Conservation (phyloP, 2,113 vertebrate genomes). For the Poeciliopsis occidentalis region DNA sequence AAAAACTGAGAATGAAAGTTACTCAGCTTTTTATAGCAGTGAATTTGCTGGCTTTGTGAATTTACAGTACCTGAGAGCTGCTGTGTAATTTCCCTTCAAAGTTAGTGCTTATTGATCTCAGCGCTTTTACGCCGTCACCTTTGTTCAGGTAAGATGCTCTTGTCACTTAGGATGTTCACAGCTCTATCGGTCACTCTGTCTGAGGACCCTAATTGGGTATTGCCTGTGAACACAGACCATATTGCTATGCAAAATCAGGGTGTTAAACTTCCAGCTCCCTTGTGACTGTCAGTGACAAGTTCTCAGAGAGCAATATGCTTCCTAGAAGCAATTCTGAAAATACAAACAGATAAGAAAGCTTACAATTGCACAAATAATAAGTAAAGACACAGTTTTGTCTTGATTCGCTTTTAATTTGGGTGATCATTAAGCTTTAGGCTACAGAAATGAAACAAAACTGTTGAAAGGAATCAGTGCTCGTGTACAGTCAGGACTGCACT, state of each 20-base stretch:
- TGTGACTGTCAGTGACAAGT: conserved; percentile 26
- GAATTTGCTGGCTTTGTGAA: conserved; percentile 9
- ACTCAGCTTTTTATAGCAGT: neutral
- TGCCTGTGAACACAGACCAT: conserved; percentile 46
- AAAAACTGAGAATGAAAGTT: neutral
- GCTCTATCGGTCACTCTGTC: conserved; percentile 55
- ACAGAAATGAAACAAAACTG: neutral
- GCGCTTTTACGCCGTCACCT: conserved; percentile 29
- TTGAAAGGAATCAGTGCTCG: neutral
- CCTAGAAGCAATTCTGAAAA: neutral
- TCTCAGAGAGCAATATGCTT: neutral
- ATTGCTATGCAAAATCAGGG: conserved; percentile 60
- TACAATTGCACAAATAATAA: too few relatives aligned
- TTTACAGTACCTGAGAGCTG: neutral
- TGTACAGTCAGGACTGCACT: neutral
- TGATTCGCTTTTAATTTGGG: neutral
- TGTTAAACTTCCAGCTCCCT: conserved; percentile 58
- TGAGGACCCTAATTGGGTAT: conserved; percentile 57
- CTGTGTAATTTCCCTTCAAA: conserved; percentile 17
- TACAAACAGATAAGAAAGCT: neutral
- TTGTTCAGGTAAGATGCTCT: conserved; percentile 31
- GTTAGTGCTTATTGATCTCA: conserved; percentile 28
- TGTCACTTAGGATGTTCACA: conserved; percentile 38
- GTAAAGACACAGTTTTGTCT: neutral
- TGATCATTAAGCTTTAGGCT: neutral